phyloP scores from a whole-genome alignment of 2,113 vertebrate species.

The Mobula birostris region DNA sequence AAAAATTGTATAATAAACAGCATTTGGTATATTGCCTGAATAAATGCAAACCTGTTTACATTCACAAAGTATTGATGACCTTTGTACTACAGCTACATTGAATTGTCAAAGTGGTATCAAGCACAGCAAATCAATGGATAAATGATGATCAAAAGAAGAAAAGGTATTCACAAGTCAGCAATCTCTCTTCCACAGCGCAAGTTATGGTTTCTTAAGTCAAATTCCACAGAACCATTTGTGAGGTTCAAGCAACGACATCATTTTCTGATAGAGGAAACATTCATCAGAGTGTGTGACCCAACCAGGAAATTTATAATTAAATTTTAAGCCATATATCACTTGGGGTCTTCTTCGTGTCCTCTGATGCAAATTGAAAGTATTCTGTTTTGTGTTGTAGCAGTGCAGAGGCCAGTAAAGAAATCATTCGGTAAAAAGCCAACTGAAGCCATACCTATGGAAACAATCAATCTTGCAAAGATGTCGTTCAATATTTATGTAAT shows the following conservation, averaged over 20 bases:
- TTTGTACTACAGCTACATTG: background rate
- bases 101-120: background rate
- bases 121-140: background rate
- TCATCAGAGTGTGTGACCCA: background rate
- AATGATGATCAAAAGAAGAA: background rate
- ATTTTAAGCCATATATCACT: background rate
- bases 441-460: background rate
- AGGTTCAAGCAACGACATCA: background rate
- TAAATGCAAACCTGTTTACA: background rate
- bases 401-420: background rate
- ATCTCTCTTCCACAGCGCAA: background rate
- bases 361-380: background rate
- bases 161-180: background rate
- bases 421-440: background rate
- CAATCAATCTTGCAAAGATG: background rate
- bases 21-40: background rate
- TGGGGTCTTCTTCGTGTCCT: background rate
- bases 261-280: background rate
- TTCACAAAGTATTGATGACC: background rate
- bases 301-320: background rate
- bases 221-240: background rate
- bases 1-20: background rate
- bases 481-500: conserved; percentile 1
- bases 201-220: background rate
- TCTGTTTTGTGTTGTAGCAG: background rate